These are phyloP conservation scores for Eretmochelys imbricata DNA, from an alignment of 2,113 vertebrate species.

Conservation along the genomic window DNA sequence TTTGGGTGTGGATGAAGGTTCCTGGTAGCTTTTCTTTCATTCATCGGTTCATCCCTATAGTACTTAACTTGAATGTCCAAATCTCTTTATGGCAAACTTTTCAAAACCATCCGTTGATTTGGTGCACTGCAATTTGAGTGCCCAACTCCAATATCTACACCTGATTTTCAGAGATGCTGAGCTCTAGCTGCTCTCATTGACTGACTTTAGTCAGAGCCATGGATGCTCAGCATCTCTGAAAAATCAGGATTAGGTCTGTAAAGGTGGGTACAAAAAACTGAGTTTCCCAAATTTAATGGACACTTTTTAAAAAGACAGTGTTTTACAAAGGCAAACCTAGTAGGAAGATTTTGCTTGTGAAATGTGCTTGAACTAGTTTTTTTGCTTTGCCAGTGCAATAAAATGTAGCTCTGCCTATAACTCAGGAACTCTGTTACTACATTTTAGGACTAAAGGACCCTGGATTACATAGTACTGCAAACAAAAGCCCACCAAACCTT, in stretches of 20 bases:
- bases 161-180: not conserved
- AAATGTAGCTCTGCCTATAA: not conserved
- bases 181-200: not conserved
- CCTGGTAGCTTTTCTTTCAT: not conserved
- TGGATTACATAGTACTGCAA: not conserved
- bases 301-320: not conserved
- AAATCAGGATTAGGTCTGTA: not conserved
- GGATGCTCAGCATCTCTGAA: not conserved
- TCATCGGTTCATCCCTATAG: not conserved
- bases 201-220: not conserved
- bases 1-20: not conserved
- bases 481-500: not conserved
- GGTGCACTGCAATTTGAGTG: not conserved
- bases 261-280: not conserved
- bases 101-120: not conserved
- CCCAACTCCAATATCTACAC: not conserved
- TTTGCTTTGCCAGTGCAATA: rapidly evolving
- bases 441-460: not conserved
- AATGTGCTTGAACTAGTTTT: not conserved
- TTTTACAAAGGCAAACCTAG: not conserved
- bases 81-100: not conserved
- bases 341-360: not conserved
- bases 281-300: not conserved
- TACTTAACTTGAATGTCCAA: not conserved
- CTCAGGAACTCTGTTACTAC: not conserved